Evolutionary conservation across 2,113 vertebrate species (phyloP).

Genomic region (Orientallactaga bullata): DNA sequence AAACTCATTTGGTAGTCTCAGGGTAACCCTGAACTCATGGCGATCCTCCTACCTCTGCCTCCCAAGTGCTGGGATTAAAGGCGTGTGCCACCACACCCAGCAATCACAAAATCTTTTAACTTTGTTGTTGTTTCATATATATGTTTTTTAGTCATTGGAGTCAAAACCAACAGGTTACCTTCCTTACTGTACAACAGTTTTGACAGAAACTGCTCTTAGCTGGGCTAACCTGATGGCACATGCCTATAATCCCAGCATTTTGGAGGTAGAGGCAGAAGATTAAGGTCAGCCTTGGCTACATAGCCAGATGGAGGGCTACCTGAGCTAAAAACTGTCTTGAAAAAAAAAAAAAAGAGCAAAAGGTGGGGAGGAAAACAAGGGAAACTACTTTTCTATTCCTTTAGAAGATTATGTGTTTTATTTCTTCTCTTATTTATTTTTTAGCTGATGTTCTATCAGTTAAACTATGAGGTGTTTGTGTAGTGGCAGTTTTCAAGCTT

Average conservation of each 20-base stretch:
- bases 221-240: too few species aligned
- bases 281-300: background rate
- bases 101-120: background rate
- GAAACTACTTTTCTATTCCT: background rate
- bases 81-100: too few species aligned
- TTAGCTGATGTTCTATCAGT: slow-evolving; percentile 23
- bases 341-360: too few species aligned
- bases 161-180: slow-evolving; percentile 11
- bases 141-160: background rate
- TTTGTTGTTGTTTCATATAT: slow-evolving; percentile 16
- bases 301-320: background rate
- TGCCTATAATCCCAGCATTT: background rate
- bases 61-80: too few species aligned
- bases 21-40: too few species aligned
- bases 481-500: background rate
- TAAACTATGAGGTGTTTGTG: slow-evolving; percentile 36
- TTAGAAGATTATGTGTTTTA: slow-evolving; percentile 17
- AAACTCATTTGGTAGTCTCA: too few species aligned
- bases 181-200: slow-evolving; percentile 26
- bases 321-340: background rate
- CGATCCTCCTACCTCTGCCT: too few species aligned
- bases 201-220: background rate
- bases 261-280: background rate
- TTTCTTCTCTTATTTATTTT: slow-evolving; percentile 25
- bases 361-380: too few species aligned